Base-by-base conservation (phyloP, 1,140 invertebrate species). In the Ptiloglossa arizonensis region DNA sequence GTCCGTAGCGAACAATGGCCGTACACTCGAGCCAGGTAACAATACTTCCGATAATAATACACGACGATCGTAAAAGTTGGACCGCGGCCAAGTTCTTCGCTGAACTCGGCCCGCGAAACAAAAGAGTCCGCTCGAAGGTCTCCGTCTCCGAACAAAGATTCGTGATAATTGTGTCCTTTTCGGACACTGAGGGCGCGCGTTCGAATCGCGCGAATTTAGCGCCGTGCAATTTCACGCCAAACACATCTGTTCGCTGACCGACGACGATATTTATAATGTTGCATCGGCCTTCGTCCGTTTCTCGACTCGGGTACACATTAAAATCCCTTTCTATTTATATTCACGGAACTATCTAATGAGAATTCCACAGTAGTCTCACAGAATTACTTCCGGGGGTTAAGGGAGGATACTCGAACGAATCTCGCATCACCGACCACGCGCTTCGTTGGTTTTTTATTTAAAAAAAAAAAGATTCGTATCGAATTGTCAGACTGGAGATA, bases 11-110 rank as follows among this genome's bases (percentile, higher is more conserved):
- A 75, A 81, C 79, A 71, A 71, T 77, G 46, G 32, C 62, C 44
- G 35, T 56, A 22, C 59, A 48, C 79, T 81, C 52, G 70, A 70
- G 59, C 72, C 66, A 46, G 72, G 72, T 82, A 82, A 82, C 79
- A 82, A 82, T 82, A 82, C 81, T 82, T 75, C 67, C 79, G 82
- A 84, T 83, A 85, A 79, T 74, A 79, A 75, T 71, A 82, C 78
- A 72, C 72, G 67, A 54, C 67, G 54, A 67, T 81, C 82, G 52
- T 50, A 69, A 70, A 72, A 68, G 62, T 76, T 83, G 64, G 81
- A 52, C 41, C 29, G 44, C n/a, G 15, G 81, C 81, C 81, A 82
- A 70, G 59, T 76, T 76, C 63, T 27, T 68, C 68, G 8, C 75
- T 54, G 81, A 68, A 71, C 60, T 76, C 63, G 64, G 71, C 48